Evolutionary conservation across 2,888 invertebrate species (phyloP).

Genomic region (Heterodera filipjevi): DNA sequence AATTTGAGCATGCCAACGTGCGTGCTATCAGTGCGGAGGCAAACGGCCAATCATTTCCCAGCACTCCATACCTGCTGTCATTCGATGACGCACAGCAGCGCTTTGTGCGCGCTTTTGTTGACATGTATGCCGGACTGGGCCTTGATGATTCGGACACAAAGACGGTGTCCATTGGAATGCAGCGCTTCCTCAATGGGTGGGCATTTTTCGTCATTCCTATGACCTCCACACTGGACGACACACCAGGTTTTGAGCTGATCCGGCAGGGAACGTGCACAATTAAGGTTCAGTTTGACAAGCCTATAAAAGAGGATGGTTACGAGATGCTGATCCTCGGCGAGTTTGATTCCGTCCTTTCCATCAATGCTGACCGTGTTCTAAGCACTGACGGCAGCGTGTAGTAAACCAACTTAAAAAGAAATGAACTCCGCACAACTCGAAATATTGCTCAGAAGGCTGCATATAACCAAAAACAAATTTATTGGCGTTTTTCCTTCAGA

Average conservation of each 20-base stretch:
- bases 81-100: background rate
- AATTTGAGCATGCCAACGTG: background rate
- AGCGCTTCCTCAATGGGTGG: background rate
- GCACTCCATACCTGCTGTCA: background rate
- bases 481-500: constrained; percentile 12
- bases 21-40: background rate
- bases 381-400: constrained; percentile 23
- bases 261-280: constrained; percentile 3
- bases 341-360: constrained; percentile 18
- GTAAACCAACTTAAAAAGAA: background rate
- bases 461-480: background rate
- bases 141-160: constrained; percentile 1
- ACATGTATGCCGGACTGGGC: constrained; percentile 17
- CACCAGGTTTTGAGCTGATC: background rate
- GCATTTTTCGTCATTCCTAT: constrained; percentile 17
- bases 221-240: constrained; percentile 12
- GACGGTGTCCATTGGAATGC: constrained; percentile 9
- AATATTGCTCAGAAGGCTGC: background rate
- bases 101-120: constrained; percentile 6
- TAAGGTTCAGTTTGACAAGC: background rate
- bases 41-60: constrained; percentile 14
- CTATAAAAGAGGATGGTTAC: background rate
- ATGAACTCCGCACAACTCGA: constrained; percentile 17
- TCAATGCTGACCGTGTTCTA: constrained; percentile 21
- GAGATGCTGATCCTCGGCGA: background rate